Evolutionary conservation across 2,113 vertebrate species (phyloP).

Genomic region (Scomber japonicus): DNA sequence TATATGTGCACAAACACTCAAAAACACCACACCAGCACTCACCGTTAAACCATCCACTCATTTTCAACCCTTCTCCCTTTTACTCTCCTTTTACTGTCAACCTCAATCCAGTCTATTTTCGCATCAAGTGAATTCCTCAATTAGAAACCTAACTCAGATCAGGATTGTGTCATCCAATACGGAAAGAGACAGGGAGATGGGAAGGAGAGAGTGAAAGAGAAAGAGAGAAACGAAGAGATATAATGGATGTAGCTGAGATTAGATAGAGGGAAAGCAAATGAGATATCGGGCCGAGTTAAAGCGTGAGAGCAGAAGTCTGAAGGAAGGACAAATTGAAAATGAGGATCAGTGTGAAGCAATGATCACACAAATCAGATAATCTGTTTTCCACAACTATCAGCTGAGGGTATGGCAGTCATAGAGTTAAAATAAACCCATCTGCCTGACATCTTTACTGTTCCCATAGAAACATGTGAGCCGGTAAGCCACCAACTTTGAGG

Average conservation of each 20-base stretch:
- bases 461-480: conserved; percentile 51
- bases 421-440: conserved; percentile 47
- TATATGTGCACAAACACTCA: neutral
- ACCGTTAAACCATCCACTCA: conserved; percentile 40
- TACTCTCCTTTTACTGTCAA: neutral
- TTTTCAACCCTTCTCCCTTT: conserved; percentile 28
- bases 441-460: conserved; percentile 29
- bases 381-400: conserved; percentile 8
- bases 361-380: conserved; percentile 45
- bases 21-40: neutral
- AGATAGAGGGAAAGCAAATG: conserved; percentile 25
- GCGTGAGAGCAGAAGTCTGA: neutral
- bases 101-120: conserved; percentile 31
- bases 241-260: conserved; percentile 22
- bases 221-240: neutral
- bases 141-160: conserved; percentile 39
- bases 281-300: conserved; percentile 14
- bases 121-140: conserved; percentile 33
- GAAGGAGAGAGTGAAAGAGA: neutral
- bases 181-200: neutral
- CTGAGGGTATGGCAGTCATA: neutral
- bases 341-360: conserved; percentile 12
- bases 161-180: conserved; percentile 10
- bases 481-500: conserved; percentile 54
- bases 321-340: conserved; percentile 40